Conservation (phyloP, 2,888 invertebrate genomes). For the Mallateleia sp. region DNA sequence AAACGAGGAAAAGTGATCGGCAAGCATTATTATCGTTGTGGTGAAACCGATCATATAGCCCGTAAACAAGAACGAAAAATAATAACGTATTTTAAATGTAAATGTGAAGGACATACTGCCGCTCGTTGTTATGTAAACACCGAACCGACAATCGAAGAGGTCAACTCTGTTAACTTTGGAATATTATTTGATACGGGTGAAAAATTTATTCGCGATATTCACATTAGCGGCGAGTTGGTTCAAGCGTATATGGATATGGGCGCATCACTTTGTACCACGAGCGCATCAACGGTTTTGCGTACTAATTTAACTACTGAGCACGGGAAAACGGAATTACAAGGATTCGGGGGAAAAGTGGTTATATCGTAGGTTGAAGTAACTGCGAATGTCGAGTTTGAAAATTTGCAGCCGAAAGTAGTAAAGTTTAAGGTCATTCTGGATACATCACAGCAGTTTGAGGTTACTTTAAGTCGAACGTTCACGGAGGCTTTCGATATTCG, state of each 20-base stretch:
- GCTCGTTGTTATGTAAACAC: slow-evolving; percentile 11
- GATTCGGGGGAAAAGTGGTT: slow-evolving; percentile 33
- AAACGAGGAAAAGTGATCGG: neutral
- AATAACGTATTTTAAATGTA: slow-evolving; percentile 34
- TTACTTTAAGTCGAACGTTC: slow-evolving; percentile 46
- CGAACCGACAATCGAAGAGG: neutral
- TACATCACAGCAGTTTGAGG: slow-evolving; percentile 27
- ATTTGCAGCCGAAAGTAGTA: slow-evolving; percentile 18
- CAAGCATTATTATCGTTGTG: slow-evolving; percentile 11
- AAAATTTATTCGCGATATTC: slow-evolving; percentile 37
- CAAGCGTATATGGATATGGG: slow-evolving; percentile 32
- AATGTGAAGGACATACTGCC: slow-evolving; percentile 33
- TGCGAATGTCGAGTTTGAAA: slow-evolving; percentile 11
- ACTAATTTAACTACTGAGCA: no score
- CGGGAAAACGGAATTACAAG: slow-evolving; percentile 35
- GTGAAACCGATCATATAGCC: slow-evolving; percentile 1
- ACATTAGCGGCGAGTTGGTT: neutral
- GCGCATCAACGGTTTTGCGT: slow-evolving; percentile 29
- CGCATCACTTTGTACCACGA: slow-evolving; percentile 36
- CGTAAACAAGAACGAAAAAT: slow-evolving; percentile 11
- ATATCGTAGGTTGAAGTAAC: slow-evolving; percentile 29
- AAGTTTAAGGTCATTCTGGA: slow-evolving; percentile 37
- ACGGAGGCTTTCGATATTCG: slow-evolving; percentile 49
- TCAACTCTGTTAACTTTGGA: neutral
- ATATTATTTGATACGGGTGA: no score